These are phyloP conservation scores for Rhodinocichla rosea DNA, from an alignment of 2,113 vertebrate species.

Conservation along the genomic window DNA sequence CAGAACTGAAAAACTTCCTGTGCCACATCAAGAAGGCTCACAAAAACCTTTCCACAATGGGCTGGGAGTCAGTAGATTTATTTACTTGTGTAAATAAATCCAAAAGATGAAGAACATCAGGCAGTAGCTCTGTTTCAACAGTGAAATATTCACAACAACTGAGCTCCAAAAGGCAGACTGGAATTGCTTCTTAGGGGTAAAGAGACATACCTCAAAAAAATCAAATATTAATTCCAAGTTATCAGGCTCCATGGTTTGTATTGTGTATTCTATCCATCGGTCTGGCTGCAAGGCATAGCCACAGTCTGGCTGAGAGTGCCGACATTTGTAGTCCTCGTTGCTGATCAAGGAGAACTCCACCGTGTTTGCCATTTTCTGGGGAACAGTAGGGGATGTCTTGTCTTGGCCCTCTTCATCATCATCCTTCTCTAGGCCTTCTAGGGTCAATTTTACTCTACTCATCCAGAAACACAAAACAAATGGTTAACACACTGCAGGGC, in stretches of 20 bases:
- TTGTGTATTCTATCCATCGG: conserved; percentile 91
- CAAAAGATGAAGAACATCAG: not conserved
- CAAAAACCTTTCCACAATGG: not conserved
- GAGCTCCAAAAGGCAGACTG: not conserved
- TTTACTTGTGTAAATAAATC: not conserved
- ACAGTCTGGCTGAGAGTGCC: conserved; percentile 93
- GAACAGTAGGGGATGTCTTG: conserved; percentile 68
- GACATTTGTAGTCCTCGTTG: conserved; percentile 81
- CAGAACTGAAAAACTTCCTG: not conserved
- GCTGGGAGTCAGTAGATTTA: not conserved
- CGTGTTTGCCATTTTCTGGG: conserved; percentile 85
- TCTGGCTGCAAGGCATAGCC: conserved; percentile 87
- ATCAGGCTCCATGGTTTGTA: conserved; percentile 96
- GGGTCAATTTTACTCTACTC: conserved; percentile 82
- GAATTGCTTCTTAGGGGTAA: not conserved
- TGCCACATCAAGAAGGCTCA: not conserved
- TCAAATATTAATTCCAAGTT: conserved; percentile 96
- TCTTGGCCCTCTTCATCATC: conserved; percentile 79
- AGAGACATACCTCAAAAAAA: conserved; percentile 90
- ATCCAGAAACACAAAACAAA: not conserved
- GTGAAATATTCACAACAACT: not conserved
- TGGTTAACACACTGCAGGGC: not conserved
- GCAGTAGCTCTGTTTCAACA: not conserved
- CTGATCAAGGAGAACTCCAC: conserved; percentile 90
- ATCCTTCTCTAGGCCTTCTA: conserved; percentile 90